Evolutionary conservation across 2,888 invertebrate genomes (phyloP).

Genomic region (Sialis fuliginosa): DNA sequence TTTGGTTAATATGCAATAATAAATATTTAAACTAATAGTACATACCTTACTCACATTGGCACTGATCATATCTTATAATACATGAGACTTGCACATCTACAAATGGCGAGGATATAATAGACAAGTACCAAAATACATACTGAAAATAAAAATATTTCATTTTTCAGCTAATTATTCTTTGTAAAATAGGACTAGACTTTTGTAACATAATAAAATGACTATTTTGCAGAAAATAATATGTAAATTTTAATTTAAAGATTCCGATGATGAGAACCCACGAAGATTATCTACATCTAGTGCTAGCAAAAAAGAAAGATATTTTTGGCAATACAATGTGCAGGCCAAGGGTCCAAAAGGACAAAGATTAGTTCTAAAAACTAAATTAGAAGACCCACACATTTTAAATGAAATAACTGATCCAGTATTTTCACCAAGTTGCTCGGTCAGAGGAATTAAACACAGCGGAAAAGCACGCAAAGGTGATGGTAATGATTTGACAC

Average conservation of each 20-base stretch:
- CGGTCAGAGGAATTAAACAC: slow-evolving; percentile 76
- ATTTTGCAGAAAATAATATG: too few species aligned
- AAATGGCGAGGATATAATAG: too few species aligned
- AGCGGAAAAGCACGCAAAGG: slow-evolving; percentile 82
- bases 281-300: slow-evolving; percentile 9
- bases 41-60: too few species aligned
- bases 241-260: slow-evolving; percentile 28
- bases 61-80: too few species aligned
- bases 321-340: slow-evolving; percentile 99
- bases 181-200: too few species aligned
- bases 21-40: too few species aligned
- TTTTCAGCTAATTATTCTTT: too few species aligned
- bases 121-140: too few species aligned
- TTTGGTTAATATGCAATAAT: too few species aligned
- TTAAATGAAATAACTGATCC: slow-evolving; percentile 86
- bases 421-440: slow-evolving; percentile 85
- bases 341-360: slow-evolving; percentile 96
- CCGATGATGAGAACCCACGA: slow-evolving; percentile 39
- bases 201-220: too few species aligned
- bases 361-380: slow-evolving; percentile 64
- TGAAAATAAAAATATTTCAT: too few species aligned
- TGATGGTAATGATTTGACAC: slow-evolving; percentile 93
- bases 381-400: slow-evolving; percentile 81
- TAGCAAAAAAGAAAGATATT: slow-evolving; percentile 65
- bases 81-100: too few species aligned